Percentiles rank a stretch among this genome's conserved stretches.
phyloP scores from a whole-genome alignment of 2,113 vertebrate species.

The Choloepus hoffmanni region DNA sequence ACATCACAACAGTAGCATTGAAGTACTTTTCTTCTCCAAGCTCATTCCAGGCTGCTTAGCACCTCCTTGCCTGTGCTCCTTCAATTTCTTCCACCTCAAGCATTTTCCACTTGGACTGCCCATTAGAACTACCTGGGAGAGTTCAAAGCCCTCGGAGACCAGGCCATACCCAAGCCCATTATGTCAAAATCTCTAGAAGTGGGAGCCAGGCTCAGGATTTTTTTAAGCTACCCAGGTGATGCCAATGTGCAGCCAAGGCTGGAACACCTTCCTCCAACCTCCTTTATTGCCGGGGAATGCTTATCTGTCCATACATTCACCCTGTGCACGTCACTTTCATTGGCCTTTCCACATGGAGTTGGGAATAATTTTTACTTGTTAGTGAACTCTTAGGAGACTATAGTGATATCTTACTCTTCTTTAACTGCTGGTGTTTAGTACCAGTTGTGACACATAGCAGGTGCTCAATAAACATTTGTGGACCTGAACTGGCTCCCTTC shows the following conservation, averaged over 20 bases:
- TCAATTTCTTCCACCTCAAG: background rate
- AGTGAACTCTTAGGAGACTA: background rate
- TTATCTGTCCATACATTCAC: background rate
- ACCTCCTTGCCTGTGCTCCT: background rate
- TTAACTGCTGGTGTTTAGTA: constrained; percentile 14
- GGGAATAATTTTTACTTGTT: background rate
- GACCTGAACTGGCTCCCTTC: background rate
- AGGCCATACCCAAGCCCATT: background rate
- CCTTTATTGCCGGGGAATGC: background rate
- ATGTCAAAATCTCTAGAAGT: background rate
- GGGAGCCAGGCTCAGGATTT: background rate
- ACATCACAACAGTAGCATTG: background rate
- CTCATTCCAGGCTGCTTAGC: background rate
- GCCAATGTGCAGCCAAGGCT: background rate
- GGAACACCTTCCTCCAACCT: background rate
- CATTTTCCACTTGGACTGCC: background rate
- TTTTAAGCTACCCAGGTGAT: background rate
- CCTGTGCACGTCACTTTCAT: background rate
- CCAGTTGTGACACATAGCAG: background rate
- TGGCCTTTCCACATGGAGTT: background rate
- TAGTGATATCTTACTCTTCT: background rate
- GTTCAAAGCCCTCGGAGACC: background rate
- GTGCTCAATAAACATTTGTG: background rate
- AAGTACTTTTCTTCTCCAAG: background rate
- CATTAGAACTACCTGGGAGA: background rate